Evolutionary conservation across 2,113 vertebrate genomes (phyloP).

Genomic region (Chloropsis hardwickii): DNA sequence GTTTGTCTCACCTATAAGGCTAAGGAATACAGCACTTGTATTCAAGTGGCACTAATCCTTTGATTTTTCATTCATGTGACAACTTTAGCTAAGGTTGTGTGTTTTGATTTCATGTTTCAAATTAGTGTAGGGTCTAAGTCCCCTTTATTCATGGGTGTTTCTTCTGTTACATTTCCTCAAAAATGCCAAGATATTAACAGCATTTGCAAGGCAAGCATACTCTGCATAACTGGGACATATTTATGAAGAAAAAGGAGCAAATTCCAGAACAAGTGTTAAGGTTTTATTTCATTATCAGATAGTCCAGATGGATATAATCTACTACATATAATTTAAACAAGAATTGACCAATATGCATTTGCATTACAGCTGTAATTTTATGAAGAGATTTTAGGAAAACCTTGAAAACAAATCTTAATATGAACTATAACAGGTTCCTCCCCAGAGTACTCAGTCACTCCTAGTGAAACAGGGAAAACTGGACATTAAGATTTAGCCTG

Average conservation of each 20-base stretch:
- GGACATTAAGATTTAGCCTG: neutral
- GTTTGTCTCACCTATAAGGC: neutral
- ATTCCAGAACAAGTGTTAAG: neutral
- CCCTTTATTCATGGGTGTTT: neutral
- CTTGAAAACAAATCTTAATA: neutral
- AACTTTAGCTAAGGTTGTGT: neutral
- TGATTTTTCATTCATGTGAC: neutral
- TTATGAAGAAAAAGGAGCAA: neutral
- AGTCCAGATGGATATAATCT: neutral
- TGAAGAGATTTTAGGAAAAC: neutral
- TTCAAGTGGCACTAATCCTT: neutral
- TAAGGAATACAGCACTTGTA: neutral
- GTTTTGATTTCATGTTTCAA: neutral
- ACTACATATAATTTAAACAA: accelerated
- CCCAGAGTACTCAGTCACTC: neutral
- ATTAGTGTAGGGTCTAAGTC: neutral
- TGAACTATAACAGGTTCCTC: neutral
- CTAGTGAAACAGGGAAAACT: neutral
- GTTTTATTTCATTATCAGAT: neutral
- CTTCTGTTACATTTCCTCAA: neutral
- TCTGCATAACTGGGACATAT: neutral
- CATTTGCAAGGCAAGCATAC: neutral
- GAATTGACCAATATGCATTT: neutral
- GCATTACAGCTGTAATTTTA: neutral
- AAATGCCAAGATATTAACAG: neutral